Conservation (phyloP, 2,797 vertebrate genomes). For the Rhadinocentrus ornatus region DNA sequence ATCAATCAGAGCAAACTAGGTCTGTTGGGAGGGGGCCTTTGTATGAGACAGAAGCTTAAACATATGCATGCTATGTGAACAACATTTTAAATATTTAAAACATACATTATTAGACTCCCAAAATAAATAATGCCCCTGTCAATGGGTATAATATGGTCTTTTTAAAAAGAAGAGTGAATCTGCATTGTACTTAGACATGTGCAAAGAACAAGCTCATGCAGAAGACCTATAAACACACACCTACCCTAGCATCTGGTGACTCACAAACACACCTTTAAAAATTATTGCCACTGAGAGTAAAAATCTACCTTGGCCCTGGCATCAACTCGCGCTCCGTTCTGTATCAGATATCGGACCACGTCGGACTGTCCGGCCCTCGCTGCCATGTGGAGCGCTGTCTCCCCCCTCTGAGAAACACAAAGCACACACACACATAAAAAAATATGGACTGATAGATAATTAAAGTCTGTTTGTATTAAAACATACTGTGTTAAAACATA, state of each 20-base stretch:
- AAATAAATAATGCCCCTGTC: background rate
- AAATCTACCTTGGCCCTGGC: constrained; percentile 90
- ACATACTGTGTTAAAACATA: background rate
- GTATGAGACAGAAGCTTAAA: background rate
- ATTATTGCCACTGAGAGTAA: background rate
- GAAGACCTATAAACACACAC: background rate
- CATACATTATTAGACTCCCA: background rate
- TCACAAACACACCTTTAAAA: background rate
- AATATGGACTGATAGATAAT: constrained; percentile 15
- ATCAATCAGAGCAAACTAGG: background rate
- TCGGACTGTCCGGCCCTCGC: constrained; percentile 94
- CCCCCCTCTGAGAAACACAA: constrained; percentile 88
- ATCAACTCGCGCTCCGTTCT: constrained; percentile 93
- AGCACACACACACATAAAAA: constrained; percentile 23
- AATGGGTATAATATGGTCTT: background rate
- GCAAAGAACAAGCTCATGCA: background rate
- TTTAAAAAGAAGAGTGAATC: background rate
- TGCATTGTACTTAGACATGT: constrained; percentile 3
- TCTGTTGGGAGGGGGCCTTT: background rate
- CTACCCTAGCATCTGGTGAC: background rate
- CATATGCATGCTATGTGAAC: background rate
- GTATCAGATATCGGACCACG: constrained; percentile 93
- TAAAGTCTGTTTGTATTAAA: constrained; percentile 20
- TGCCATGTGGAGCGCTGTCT: constrained; percentile 97
- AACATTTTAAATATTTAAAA: background rate